A percentile compares a stretch with the other conserved stretches of the same genome.
Evolutionary conservation across 1,140 invertebrate genomes (phyloP).

Genomic region (Solenopsis fugax): DNA sequence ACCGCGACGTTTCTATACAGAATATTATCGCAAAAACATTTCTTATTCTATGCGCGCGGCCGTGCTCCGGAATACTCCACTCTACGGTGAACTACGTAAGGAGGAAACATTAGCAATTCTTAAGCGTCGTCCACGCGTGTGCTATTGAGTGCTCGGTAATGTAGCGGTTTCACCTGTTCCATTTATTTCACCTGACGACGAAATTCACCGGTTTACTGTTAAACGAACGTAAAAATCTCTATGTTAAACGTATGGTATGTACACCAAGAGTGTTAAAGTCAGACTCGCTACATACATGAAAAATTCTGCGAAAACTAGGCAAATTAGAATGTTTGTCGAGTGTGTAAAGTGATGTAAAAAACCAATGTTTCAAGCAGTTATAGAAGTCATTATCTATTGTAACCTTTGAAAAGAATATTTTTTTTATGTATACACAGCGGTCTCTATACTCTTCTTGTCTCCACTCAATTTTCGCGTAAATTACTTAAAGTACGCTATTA

Average conservation of each 20-base stretch:
- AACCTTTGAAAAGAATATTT: not conserved
- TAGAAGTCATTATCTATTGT: not conserved
- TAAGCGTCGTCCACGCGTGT: conserved; percentile 82
- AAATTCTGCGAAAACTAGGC: not conserved
- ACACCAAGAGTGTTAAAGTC: not conserved
- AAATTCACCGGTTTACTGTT: conserved; percentile 1
- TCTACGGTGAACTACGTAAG: conserved; percentile 40
- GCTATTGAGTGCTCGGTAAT: conserved; percentile 22
- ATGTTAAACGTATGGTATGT: not conserved
- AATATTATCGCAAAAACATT: conserved; percentile 65
- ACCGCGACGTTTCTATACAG: conserved; percentile 42
- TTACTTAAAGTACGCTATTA: conserved; percentile 1
- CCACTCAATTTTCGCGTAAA: conserved; percentile 19
- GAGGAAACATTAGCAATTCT: conserved; percentile 85
- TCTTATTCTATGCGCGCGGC: conserved; percentile 53
- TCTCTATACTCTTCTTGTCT: not conserved
- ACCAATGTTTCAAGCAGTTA: not conserved
- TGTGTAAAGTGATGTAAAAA: not conserved
- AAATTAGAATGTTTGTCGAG: not conserved
- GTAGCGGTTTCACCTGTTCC: conserved; percentile 45
- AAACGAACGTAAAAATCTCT: not conserved
- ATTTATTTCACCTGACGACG: conserved; percentile 2
- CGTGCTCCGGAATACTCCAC: conserved; percentile 33
- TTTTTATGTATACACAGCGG: not conserved
- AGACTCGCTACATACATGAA: not conserved